Conservation (phyloP, 2,888 invertebrate genomes). For the Boloria selene region DNA sequence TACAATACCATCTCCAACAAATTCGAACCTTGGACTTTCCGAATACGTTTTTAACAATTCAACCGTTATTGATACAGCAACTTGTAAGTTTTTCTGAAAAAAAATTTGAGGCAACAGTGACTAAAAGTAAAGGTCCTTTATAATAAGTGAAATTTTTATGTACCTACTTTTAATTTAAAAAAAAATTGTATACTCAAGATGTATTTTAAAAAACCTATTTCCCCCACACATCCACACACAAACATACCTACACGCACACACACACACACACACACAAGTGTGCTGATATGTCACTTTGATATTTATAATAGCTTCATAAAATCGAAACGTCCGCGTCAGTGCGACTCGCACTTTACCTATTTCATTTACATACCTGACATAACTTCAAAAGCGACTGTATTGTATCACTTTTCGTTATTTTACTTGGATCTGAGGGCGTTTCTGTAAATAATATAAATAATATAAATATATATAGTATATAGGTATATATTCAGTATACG, state of each 20-base stretch:
- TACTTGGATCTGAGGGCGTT: constrained; percentile 43
- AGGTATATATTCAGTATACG: too few species aligned
- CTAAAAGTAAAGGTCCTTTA: too few species aligned
- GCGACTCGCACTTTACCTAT: background rate
- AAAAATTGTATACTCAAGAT: too few species aligned
- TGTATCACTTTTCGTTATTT: constrained; percentile 46
- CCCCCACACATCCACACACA: background rate
- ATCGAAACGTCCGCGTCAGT: too few species aligned
- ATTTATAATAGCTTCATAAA: background rate
- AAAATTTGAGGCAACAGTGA: background rate
- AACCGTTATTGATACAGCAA: constrained; percentile 34
- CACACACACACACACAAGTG: too few species aligned
- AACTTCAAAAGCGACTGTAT: constrained; percentile 49
- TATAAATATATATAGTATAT: too few species aligned
- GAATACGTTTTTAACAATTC: constrained; percentile 28
- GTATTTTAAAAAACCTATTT: too few species aligned
- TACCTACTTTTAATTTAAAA: too few species aligned
- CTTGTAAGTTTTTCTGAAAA: constrained; percentile 30
- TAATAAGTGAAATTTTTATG: too few species aligned
- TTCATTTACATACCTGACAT: constrained; percentile 45
- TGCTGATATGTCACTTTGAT: background rate
- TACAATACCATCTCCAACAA: constrained; percentile 26
- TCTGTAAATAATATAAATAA: too few species aligned
- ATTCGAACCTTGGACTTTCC: constrained; percentile 36
- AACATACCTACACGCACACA: background rate